These are phyloP conservation scores for Arctocebus calabarensis DNA, from an alignment of 2,797 vertebrate genomes.

Conservation along the genomic window DNA sequence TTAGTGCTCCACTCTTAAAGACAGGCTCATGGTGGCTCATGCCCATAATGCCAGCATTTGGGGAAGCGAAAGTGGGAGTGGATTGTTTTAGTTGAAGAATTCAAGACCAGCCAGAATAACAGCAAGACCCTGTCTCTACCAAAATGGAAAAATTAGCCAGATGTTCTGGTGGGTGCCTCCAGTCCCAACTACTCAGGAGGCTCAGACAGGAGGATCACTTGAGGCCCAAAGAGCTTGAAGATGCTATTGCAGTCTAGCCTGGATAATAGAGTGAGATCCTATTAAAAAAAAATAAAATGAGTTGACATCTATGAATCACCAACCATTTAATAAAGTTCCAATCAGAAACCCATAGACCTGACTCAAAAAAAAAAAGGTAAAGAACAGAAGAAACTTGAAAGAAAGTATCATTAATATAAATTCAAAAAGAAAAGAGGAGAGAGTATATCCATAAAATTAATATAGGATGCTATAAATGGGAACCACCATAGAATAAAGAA, in stretches of 20 bases:
- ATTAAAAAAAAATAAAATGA: not conserved
- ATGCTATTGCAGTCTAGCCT: not conserved
- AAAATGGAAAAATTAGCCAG: not conserved
- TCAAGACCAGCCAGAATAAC: not conserved
- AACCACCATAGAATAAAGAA: not conserved
- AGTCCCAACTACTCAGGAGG: not conserved
- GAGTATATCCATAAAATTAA: not conserved
- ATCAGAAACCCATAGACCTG: not conserved
- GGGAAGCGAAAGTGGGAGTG: not conserved
- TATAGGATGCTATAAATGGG: not conserved
- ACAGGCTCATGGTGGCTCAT: not conserved
- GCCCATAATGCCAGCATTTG: not conserved
- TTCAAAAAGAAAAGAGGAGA: not conserved
- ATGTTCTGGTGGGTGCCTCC: not conserved
- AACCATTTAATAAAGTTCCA: not conserved
- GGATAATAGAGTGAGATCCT: not conserved
- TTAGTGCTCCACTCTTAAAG: not conserved
- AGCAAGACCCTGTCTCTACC: not conserved
- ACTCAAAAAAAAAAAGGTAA: not conserved
- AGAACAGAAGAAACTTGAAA: constrained; percentile 1
- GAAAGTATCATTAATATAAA: not conserved
- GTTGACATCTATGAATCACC: not conserved
- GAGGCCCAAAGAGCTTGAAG: not conserved
- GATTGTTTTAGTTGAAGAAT: not conserved
- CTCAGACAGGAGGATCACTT: not conserved